phyloP scores from a whole-genome alignment of 1,140 invertebrate genomes.

The Tribolium castaneum region DNA sequence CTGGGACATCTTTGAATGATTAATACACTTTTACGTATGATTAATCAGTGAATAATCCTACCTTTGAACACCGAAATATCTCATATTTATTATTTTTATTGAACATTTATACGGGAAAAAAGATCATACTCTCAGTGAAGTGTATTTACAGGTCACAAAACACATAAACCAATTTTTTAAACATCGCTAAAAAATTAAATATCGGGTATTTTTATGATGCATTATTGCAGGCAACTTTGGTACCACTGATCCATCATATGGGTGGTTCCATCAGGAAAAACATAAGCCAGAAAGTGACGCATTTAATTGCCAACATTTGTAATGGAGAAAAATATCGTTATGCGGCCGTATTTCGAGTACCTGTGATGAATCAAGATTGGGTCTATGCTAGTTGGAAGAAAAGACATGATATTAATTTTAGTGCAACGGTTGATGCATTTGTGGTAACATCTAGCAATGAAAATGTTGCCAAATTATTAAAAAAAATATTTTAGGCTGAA shows the following conservation, averaged over 20 bases:
- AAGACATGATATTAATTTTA: constrained; percentile 75
- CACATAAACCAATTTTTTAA: too few species aligned
- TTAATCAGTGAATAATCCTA: too few species aligned
- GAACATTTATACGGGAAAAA: too few species aligned
- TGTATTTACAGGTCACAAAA: too few species aligned
- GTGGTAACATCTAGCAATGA: constrained; percentile 70
- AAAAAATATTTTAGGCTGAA: constrained; percentile 65
- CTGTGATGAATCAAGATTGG: constrained; percentile 90
- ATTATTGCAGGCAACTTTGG: constrained; percentile 77
- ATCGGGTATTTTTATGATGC: constrained; percentile 29
- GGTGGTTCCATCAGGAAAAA: constrained; percentile 93
- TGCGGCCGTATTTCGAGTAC: constrained; percentile 88
- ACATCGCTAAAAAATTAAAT: neutral
- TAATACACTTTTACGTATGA: too few species aligned
- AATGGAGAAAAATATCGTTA: constrained; percentile 90
- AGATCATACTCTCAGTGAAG: too few species aligned
- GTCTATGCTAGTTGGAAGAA: constrained; percentile 86
- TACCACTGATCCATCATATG: constrained; percentile 92
- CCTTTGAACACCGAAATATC: too few species aligned
- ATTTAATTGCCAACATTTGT: constrained; percentile 89
- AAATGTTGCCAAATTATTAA: neutral
- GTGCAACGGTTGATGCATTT: constrained; percentile 74
- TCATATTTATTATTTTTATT: too few species aligned
- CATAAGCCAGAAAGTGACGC: constrained; percentile 87
- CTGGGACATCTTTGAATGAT: too few species aligned